Base-by-base conservation (phyloP, 2,888 invertebrate species). In the Noctua janthe region DNA sequence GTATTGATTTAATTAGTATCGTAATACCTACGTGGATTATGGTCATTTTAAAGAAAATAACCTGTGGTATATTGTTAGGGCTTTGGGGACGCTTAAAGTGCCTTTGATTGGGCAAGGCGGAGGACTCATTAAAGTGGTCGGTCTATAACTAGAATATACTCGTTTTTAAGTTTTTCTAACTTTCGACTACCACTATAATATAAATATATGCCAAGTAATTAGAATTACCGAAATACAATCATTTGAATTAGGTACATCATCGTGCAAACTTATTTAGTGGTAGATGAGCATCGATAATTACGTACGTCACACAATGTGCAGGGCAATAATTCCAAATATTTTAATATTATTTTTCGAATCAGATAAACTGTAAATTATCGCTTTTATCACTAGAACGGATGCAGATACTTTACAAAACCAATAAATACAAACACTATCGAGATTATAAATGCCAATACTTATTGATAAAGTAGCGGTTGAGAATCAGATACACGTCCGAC, bases 401-500 rank as follows among this genome's bases (percentile, higher is more conserved):
- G 75, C 15, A 54, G 2, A 47, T 62, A 62, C 35, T 80, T 47
- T 20, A 62, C 20, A 17, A 81, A 66, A 81, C 35, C 29, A 29
- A 10, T 51, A 35, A 43, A 67, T n/a, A 35, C n/a, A 72, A 72
- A 72, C 39, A 82, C n/a, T 72, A 69, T 51, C 43, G 39, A 15
- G 39, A 74, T 54, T 47, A 64, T 51, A 69, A 39, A 39, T 64
- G 20, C 29, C 56, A 74, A 80, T 80, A 74, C 29, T 64, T 64
- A 35, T 17, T 64, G 76, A 80, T 80, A 83, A 75, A 35, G 62
- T 71, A 39, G 11, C 35, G 39, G 73, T 74, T 73, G 29, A 71
- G 17, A 73, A 82, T 78, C 66, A 84, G 54, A 77, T 70, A 70
- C 13, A 71, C 39, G 70, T 64, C 39, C 17, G 71, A 62, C 66